These are phyloP conservation scores for Nomada fabriciana DNA, from an alignment of 2,888 invertebrate species.

Conservation along the genomic window DNA sequence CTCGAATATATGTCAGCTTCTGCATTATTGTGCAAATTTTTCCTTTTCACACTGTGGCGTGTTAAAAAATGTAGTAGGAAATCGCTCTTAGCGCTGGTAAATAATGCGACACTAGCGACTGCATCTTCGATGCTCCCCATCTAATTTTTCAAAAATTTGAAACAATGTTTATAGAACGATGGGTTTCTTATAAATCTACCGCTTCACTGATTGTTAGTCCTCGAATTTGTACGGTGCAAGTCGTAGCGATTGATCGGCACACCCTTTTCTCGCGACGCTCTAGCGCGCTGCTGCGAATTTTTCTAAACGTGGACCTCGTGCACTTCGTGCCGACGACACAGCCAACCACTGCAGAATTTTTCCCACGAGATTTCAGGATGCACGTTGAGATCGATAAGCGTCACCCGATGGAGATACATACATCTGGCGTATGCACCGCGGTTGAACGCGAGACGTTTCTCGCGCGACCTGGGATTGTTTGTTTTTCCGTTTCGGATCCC, in stretches of 20 bases:
- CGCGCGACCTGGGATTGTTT: not conserved
- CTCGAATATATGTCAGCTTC: not conserved
- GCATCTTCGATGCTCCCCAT: too few species aligned
- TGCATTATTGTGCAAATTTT: conserved; percentile 17
- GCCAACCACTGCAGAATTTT: conserved; percentile 26
- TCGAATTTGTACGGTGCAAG: not conserved
- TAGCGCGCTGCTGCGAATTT: not conserved
- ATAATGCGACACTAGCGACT: conserved; percentile 1
- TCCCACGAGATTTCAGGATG: conserved; percentile 39
- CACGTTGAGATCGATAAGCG: conserved; percentile 59
- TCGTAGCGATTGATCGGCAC: not conserved
- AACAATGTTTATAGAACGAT: conserved; percentile 36
- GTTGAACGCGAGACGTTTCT: conserved; percentile 37
- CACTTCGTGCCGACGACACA: not conserved
- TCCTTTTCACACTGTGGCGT: not conserved
- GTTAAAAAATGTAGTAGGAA: not conserved
- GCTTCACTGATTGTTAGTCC: not conserved
- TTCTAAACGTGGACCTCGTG: not conserved
- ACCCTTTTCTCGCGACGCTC: not conserved
- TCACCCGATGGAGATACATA: conserved; percentile 63
- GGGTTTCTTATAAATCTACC: not conserved
- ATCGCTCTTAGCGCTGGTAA: conserved; percentile 1
- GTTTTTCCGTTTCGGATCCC: not conserved
- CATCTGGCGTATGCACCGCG: conserved; percentile 56
- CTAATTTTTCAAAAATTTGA: conserved; percentile 12